A percentile compares a stretch with the other conserved stretches of the same genome.
phyloP scores from a whole-genome alignment of 2,888 invertebrate species.

The Leucoptera coffeella region DNA sequence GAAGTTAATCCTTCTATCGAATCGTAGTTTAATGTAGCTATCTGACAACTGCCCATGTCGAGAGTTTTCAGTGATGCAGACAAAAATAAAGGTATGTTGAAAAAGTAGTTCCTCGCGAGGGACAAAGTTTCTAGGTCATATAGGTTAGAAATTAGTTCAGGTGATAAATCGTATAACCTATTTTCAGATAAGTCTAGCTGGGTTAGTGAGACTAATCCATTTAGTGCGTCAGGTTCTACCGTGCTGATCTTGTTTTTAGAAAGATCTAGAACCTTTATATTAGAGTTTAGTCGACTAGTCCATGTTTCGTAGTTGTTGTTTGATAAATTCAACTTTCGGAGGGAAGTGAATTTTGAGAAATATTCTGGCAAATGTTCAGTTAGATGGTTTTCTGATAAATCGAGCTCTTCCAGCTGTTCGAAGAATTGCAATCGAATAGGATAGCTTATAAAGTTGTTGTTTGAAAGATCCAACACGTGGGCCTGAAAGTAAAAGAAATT shows the following conservation, averaged over 20 bases:
- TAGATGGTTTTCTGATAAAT: conserved; percentile 46
- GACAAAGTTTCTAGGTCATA: conserved; percentile 52
- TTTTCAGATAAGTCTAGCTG: conserved; percentile 65
- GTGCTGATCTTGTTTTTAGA: conserved; percentile 59
- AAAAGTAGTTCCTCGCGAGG: conserved; percentile 61
- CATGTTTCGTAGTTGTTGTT: conserved; percentile 47
- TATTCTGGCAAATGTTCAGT: conserved; percentile 29
- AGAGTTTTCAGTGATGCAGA: conserved; percentile 52
- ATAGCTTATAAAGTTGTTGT: conserved; percentile 54
- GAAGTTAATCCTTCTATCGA: conserved; percentile 51
- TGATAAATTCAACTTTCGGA: conserved; percentile 53
- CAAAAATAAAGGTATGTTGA: conserved; percentile 47
- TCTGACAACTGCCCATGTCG: conserved; percentile 60
- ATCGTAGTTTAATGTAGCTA: conserved; percentile 39
- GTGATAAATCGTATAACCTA: conserved; percentile 51
- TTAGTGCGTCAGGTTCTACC: conserved; percentile 56
- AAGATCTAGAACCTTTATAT: conserved; percentile 54
- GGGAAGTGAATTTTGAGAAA: conserved; percentile 33
- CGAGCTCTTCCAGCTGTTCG: conserved; percentile 36
- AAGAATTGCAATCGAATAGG: conserved; percentile 45
- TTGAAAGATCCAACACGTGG: conserved; percentile 57
- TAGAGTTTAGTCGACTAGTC: conserved; percentile 17
- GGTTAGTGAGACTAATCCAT: conserved; percentile 43
- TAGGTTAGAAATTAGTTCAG: conserved; percentile 50
- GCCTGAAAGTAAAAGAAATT: conserved; percentile 38